These are phyloP conservation scores for Tryphoninae sp. DNA, from an alignment of 2,888 invertebrate genomes.

Conservation along the genomic window DNA sequence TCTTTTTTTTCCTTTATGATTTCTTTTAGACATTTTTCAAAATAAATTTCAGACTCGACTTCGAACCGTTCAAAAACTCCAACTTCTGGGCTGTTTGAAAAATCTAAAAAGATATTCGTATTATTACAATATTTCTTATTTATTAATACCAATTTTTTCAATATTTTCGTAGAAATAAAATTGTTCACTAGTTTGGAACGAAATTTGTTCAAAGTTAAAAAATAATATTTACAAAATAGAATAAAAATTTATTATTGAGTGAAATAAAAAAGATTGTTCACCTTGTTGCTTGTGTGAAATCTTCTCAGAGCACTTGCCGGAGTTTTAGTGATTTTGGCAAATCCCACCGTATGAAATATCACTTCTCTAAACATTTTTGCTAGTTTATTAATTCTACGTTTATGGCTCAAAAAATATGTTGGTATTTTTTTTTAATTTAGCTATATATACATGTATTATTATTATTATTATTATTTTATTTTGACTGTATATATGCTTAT, in stretches of 20 bases:
- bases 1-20: neutral
- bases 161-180: too few species aligned
- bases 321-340: conserved; percentile 68
- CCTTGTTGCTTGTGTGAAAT: conserved; percentile 72
- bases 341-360: conserved; percentile 64
- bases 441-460: neutral
- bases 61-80: neutral
- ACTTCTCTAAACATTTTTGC: conserved; percentile 67
- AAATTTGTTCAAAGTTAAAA: neutral
- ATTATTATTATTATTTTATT: conserved; percentile 5
- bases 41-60: neutral
- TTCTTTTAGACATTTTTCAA: conserved; percentile 10
- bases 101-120: too few species aligned
- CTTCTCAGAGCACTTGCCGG: conserved; percentile 68
- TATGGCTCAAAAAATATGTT: conserved; percentile 7
- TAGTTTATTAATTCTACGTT: neutral
- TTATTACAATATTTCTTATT: too few species aligned
- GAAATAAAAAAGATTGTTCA: conserved; percentile 47
- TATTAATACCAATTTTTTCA: too few species aligned
- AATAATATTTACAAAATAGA: neutral
- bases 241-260: neutral
- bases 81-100: neutral
- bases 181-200: too few species aligned
- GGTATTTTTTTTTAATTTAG: conserved; percentile 7
- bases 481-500: neutral